These are phyloP conservation scores for Andrena fulva DNA, from an alignment of 2,888 invertebrate genomes.

Conservation along the genomic window DNA sequence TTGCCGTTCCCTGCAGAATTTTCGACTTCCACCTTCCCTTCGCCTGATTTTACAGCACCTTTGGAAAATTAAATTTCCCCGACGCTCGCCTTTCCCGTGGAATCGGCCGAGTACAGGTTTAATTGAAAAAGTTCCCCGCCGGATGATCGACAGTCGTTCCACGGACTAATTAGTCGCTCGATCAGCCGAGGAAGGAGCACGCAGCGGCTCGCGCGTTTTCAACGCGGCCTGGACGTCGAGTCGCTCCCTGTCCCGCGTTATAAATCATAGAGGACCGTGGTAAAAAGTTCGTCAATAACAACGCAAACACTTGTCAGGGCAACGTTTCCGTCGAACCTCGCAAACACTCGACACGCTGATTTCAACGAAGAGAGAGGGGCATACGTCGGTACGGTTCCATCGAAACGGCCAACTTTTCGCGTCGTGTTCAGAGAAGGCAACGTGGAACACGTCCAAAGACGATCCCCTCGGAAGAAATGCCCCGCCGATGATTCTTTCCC, in stretches of 20 bases:
- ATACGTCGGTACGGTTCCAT: conserved; percentile 26
- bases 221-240: not conserved
- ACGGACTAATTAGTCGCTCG: conserved; percentile 37
- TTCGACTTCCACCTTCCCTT: not conserved
- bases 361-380: conserved; percentile 37
- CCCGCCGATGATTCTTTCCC: conserved; percentile 16
- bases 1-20: conserved; percentile 15
- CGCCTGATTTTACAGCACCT: conserved; percentile 32
- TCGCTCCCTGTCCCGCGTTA: conserved; percentile 1
- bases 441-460: not conserved
- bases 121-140: conserved; percentile 67
- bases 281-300: conserved; percentile 47
- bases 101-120: conserved; percentile 30
- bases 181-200: conserved; percentile 14
- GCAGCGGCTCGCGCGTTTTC: not conserved
- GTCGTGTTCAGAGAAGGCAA: not conserved
- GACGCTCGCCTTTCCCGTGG: not conserved
- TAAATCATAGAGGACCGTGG: conserved; percentile 33
- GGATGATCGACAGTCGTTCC: conserved; percentile 28
- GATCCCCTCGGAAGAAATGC: not conserved
- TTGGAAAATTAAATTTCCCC: conserved; percentile 53
- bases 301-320: conserved; percentile 42
- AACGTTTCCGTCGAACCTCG: conserved; percentile 30
- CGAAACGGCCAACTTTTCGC: conserved; percentile 6
- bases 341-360: conserved; percentile 64